These are phyloP conservation scores for Conops quadrifasciatus DNA, from an alignment of 2,888 invertebrate genomes.

Conservation along the genomic window DNA sequence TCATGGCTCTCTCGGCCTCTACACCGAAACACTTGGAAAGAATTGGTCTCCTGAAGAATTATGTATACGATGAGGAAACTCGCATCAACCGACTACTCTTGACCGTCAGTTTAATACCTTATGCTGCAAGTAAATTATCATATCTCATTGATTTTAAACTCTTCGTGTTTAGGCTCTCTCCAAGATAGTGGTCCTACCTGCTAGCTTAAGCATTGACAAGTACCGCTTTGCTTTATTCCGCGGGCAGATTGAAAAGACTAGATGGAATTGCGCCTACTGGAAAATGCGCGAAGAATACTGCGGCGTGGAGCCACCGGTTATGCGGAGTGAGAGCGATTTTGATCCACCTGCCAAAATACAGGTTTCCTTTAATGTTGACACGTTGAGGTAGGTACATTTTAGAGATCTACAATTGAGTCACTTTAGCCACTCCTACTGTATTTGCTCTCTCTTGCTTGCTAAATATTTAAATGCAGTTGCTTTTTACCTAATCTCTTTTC, in stretches of 20 bases:
- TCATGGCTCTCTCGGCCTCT: conserved; percentile 74
- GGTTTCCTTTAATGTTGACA: conserved; percentile 75
- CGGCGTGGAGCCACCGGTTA: conserved; percentile 74
- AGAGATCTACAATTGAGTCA: not conserved
- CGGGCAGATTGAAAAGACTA: conserved; percentile 69
- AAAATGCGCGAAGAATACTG: conserved; percentile 71
- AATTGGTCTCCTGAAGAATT: conserved; percentile 72
- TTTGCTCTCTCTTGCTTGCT: too few species aligned
- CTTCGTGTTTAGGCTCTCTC: conserved; percentile 68
- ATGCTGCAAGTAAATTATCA: not conserved
- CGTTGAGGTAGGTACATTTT: conserved; percentile 70
- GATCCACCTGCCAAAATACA: conserved; percentile 82
- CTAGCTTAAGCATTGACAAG: conserved; percentile 74
- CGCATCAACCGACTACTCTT: conserved; percentile 75
- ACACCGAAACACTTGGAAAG: conserved; percentile 77
- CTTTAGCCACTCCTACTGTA: too few species aligned
- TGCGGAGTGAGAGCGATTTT: conserved; percentile 74
- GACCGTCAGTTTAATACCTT: conserved; percentile 67
- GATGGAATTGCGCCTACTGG: conserved; percentile 77
- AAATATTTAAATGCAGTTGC: too few species aligned
- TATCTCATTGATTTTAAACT: not conserved
- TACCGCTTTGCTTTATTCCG: conserved; percentile 77
- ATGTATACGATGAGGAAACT: conserved; percentile 71
- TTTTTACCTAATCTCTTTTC: not conserved
- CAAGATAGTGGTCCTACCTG: conserved; percentile 77